Conservation (phyloP, 2,113 vertebrate species). For the Tragelaphus imberbis region DNA sequence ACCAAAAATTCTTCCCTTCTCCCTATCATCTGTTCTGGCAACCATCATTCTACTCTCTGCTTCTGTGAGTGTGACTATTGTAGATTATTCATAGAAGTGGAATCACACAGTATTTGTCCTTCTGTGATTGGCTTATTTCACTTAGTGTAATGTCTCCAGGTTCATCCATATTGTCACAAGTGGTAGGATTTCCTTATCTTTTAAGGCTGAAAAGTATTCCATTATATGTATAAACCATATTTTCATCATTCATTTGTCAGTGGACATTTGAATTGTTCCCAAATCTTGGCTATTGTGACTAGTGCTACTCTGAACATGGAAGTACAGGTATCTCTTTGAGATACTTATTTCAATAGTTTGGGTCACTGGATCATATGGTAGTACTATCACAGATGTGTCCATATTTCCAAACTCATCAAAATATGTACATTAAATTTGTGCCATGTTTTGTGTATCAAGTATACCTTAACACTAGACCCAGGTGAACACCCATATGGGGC, state of each 20-base stretch:
- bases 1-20: background rate
- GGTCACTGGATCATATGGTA: background rate
- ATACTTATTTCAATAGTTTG: background rate
- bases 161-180: background rate
- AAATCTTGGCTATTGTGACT: background rate
- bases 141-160: background rate
- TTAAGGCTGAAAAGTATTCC: background rate
- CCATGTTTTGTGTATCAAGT: background rate
- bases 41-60: background rate
- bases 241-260: background rate
- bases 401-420: background rate
- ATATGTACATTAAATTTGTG: background rate
- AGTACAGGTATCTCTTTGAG: background rate
- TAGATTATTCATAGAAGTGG: background rate
- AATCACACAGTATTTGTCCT: background rate
- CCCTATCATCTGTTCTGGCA: background rate
- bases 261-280: background rate
- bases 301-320: background rate
- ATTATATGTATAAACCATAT: background rate
- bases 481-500: background rate
- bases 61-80: background rate
- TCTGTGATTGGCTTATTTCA: background rate
- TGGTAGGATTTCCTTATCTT: background rate
- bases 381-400: background rate
- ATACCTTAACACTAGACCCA: background rate